These are phyloP conservation scores for Peromyscus nudipes DNA, from an alignment of 2,797 vertebrate species.

Conservation along the genomic window DNA sequence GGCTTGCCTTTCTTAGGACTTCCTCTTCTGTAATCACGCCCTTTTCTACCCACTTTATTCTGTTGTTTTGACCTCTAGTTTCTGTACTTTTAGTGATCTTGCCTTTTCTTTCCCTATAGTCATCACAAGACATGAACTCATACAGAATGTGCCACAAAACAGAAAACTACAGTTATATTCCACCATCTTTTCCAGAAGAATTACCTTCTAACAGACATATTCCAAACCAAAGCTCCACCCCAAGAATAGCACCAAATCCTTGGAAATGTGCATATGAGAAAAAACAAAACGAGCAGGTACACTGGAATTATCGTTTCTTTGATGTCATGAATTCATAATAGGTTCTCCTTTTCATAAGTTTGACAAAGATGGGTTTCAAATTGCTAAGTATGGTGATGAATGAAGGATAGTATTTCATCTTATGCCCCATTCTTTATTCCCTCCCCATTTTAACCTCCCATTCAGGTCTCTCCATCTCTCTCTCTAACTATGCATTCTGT, in stretches of 20 bases:
- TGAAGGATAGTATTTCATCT: constrained; percentile 31
- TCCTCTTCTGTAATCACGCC: background rate
- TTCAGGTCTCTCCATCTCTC: background rate
- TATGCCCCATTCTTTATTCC: background rate
- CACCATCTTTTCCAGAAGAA: constrained; percentile 80
- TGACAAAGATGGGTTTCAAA: constrained; percentile 7
- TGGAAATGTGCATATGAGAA: constrained; percentile 81
- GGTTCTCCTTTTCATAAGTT: background rate
- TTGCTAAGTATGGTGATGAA: background rate
- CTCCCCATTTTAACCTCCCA: background rate
- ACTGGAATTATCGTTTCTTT: constrained; percentile 42
- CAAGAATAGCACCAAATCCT: constrained; percentile 39
- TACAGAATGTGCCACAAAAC: constrained; percentile 73
- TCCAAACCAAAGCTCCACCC: constrained; percentile 83
- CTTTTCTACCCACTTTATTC: constrained; percentile 31
- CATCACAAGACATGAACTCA: constrained; percentile 86
- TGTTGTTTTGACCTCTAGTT: constrained; percentile 49
- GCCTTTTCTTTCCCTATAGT: constrained; percentile 82
- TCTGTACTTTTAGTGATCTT: constrained; percentile 62
- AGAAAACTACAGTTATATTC: constrained; percentile 82
- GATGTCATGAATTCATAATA: constrained; percentile 51
- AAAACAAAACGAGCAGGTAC: constrained; percentile 83
- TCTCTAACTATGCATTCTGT: background rate
- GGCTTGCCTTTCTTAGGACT: background rate
- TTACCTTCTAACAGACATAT: constrained; percentile 81